These are phyloP conservation scores for Drosophila micromelanica DNA, from an alignment of 1,140 invertebrate genomes.

Conservation along the genomic window DNA sequence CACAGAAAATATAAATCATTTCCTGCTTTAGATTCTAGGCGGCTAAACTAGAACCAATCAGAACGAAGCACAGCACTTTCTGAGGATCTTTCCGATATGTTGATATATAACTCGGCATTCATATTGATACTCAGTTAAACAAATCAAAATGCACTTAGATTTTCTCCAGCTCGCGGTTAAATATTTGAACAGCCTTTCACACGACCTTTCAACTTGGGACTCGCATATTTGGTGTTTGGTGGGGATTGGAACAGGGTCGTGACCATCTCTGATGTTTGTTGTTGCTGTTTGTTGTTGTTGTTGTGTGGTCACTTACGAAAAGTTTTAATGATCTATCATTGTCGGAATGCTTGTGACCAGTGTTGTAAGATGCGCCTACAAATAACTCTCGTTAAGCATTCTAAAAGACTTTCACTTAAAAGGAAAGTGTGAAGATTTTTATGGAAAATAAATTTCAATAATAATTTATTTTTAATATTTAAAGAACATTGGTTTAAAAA, in stretches of 20 bases:
- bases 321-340: constrained; percentile 52
- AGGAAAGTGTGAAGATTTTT: constrained; percentile 41
- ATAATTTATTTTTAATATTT: too few species aligned
- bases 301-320: constrained; percentile 27
- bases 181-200: constrained; percentile 32
- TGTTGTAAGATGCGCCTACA: constrained; percentile 24
- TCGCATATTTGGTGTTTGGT: constrained; percentile 8
- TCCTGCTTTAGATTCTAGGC: constrained; percentile 14
- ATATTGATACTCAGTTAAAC: constrained; percentile 1
- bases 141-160: constrained; percentile 34
- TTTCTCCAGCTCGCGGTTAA: constrained; percentile 12
- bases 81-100: not conserved
- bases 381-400: constrained; percentile 21
- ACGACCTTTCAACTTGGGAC: constrained; percentile 26
- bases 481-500: too few species aligned
- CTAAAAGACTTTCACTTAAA: constrained; percentile 40
- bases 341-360: constrained; percentile 22
- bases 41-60: not conserved
- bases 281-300: constrained; percentile 16
- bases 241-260: constrained; percentile 29
- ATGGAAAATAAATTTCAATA: not conserved
- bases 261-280: constrained; percentile 15
- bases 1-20: constrained; percentile 36
- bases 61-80: not conserved
- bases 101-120: not conserved